These are phyloP conservation scores for western clawed frog (Xenopus tropicalis) DNA, from an alignment of 2,113 vertebrate genomes.

Conservation along the genomic window UCB_Xtro_10.0 CM004445.2:122714001-122714500, in stretches of 20 bases:
- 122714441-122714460: no score
- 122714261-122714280: conserved; percentile 30
- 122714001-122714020: no score
- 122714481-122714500: no score
- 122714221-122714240: conserved; percentile 10
- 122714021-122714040: not conserved
- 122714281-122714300: conserved; percentile 10
- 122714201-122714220: no score
- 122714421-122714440: conserved; percentile 3
- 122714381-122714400: conserved; percentile 42
- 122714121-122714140: conserved; percentile 16
- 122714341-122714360: not conserved
- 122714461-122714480: no score
- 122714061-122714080: not conserved
- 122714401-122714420: conserved; percentile 23
- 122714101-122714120: conserved; percentile 2
- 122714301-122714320: conserved; percentile 5
- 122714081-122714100: conserved; percentile 7
- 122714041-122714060: conserved; percentile 12
- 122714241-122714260: conserved; percentile 20
- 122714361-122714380: conserved; percentile 22
- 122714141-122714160: not conserved
- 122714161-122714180: no score
- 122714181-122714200: no score
- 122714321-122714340: conserved; percentile 10